Base-by-base conservation (phyloP, 2,113 vertebrate species). In the Entomyzon cyanotis region DNA sequence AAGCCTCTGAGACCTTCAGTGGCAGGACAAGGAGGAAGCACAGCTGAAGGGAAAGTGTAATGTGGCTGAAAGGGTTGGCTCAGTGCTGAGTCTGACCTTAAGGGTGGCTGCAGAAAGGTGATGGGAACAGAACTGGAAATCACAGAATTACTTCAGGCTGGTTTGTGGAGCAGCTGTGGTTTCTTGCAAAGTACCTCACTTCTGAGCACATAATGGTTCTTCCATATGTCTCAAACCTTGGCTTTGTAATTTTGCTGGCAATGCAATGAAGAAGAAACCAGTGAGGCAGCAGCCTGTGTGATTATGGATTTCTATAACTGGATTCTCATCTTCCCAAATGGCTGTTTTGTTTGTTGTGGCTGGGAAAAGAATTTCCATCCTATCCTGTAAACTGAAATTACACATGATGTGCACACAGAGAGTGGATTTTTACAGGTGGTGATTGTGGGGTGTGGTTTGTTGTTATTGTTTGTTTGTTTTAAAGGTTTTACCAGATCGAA, bases 401-500 rank as follows among this genome's bases (percentile, higher is more conserved):
- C n/a, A 33, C 33, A 16, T 31, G 56, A 56, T 46, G 19, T 42
- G 37, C 17, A 33, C 16, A 5, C 10, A 13, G 0, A 37, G 28
- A 67, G 16, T 25, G 59, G 52, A 20, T 39, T 74, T 63, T 85
- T 41, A 41, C 9, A 58, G 41, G 6, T 49, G 28, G 46, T 82
- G 60, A 6, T 1, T 9, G 8, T 39, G 28, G 75, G 39, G 22
- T 37, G 46, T 50, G 18, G 46, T 23, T 27, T 70, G 65, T 55
- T 44, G 50, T 46, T 68, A 49, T 62, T 55, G 88, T 33, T 96
- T 89, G 2, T 37, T 73, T 95, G 67, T n/a, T 84, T 81, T 74
- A 63, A 96, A 99, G 99, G 98, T 99, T 84, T 96, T 99, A 95
- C 99, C 99, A 21, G 99, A 99, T 96, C 98, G 99, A 96, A 99